Percentiles rank a stretch among this genome's conserved stretches.
phyloP scores from a whole-genome alignment of 2,113 vertebrate species.

The Lepus americanus region DNA sequence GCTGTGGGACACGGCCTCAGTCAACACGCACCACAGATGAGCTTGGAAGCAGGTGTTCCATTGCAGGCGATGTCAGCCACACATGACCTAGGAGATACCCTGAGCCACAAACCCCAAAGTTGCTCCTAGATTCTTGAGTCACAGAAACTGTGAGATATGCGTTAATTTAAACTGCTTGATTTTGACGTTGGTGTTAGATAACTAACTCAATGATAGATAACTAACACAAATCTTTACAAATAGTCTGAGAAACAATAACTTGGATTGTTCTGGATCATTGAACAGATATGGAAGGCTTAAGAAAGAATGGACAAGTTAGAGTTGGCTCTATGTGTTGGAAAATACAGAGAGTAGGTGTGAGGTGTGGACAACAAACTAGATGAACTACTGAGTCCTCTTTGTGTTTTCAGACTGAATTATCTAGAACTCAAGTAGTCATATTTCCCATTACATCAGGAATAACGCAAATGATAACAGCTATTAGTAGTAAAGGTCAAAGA shows the following conservation, averaged over 20 bases:
- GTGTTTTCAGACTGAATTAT: neutral
- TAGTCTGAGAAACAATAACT: slow-evolving; percentile 19
- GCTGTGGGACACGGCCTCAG: neutral
- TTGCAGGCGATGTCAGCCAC: neutral
- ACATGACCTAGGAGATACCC: neutral
- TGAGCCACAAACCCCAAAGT: neutral
- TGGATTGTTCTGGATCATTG: neutral
- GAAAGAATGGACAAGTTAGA: neutral
- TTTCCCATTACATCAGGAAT: neutral
- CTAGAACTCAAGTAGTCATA: neutral
- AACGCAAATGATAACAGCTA: slow-evolving; percentile 54
- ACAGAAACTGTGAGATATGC: neutral
- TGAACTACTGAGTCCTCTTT: neutral
- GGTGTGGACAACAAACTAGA: neutral
- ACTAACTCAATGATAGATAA: neutral
- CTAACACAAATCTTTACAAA: neutral
- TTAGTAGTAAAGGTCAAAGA: slow-evolving; percentile 64
- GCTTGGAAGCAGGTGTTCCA: neutral
- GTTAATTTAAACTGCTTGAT: neutral
- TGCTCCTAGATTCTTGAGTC: slow-evolving; percentile 1
- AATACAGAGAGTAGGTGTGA: neutral
- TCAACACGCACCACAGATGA: neutral
- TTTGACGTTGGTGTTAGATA: neutral
- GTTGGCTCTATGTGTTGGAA: neutral
- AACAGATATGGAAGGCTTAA: neutral